These are phyloP conservation scores for Agriotes lineatus DNA, from an alignment of 2,888 invertebrate species.

Conservation along the genomic window DNA sequence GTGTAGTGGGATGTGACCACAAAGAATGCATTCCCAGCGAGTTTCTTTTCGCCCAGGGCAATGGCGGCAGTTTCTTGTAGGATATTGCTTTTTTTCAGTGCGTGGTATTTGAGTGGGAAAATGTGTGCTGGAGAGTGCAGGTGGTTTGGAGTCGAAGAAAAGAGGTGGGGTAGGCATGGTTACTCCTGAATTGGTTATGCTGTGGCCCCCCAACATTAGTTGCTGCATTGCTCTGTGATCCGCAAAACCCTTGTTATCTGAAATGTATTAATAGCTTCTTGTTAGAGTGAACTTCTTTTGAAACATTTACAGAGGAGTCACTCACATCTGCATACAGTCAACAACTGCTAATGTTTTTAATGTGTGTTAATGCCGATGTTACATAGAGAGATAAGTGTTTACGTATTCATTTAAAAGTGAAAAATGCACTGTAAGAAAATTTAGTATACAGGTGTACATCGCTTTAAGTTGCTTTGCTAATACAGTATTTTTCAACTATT, in stretches of 20 bases:
- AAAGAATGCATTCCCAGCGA: slow-evolving; percentile 20
- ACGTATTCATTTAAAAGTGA: no score
- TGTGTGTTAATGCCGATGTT: no score
- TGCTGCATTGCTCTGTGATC: neutral
- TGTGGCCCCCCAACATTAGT: neutral
- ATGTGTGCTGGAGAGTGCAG: slow-evolving; percentile 10
- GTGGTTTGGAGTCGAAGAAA: neutral
- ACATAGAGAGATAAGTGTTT: no score
- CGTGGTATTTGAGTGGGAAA: slow-evolving; percentile 18
- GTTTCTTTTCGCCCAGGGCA: slow-evolving; percentile 27
- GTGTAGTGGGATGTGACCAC: slow-evolving; percentile 24
- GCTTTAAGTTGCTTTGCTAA: no score
- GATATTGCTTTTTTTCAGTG: slow-evolving; percentile 20
- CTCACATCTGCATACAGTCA: slow-evolving; percentile 4
- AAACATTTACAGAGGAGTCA: neutral
- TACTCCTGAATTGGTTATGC: neutral
- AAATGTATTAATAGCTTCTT: neutral
- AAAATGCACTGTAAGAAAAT: no score
- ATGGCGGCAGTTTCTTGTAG: slow-evolving; percentile 23
- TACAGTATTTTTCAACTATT: no score
- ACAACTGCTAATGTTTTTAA: neutral
- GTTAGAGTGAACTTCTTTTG: neutral
- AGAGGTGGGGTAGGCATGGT: neutral
- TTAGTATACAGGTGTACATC: no score
- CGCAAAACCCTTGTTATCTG: neutral